Evolutionary conservation across 2,113 vertebrate genomes (phyloP).

Genomic region (Thymallus thymallus): DNA sequence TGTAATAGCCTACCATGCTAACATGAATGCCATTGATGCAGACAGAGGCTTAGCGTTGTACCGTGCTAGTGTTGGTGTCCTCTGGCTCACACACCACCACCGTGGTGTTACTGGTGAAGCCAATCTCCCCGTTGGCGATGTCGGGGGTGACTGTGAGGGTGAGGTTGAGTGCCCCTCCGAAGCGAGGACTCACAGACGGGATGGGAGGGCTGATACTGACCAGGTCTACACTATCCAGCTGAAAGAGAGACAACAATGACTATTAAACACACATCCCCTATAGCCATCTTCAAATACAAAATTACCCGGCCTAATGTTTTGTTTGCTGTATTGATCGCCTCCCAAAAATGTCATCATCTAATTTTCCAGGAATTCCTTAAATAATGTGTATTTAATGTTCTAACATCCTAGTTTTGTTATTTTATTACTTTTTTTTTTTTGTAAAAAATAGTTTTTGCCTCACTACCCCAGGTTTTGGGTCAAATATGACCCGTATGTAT

Average conservation of each 20-base stretch:
- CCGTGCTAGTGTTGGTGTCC: constrained; percentile 73
- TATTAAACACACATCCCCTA: not conserved
- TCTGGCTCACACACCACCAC: constrained; percentile 88
- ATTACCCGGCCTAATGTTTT: too few species aligned
- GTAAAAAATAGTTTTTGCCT: too few species aligned
- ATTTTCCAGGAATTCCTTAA: too few species aligned
- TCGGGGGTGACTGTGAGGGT: constrained; percentile 86
- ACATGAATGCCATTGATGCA: too few species aligned
- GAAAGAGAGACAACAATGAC: constrained; percentile 8
- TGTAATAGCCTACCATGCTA: too few species aligned
- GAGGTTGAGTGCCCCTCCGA: constrained; percentile 81
- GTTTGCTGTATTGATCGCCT: too few species aligned
- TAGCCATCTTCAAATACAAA: not conserved
- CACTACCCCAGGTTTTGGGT: too few species aligned
- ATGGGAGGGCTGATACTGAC: constrained; percentile 77
- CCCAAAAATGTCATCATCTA: too few species aligned
- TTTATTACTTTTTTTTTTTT: too few species aligned
- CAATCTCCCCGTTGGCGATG: constrained; percentile 97
- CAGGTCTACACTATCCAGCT: constrained; percentile 85
- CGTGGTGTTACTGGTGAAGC: constrained; percentile 85
- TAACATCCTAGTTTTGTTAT: too few species aligned
- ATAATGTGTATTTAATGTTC: too few species aligned
- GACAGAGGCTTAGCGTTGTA: constrained; percentile 62
- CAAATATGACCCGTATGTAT: too few species aligned
- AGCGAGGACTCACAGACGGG: constrained; percentile 84